Conservation (phyloP, 2,888 invertebrate species). For the Callinectes sapidus region DNA sequence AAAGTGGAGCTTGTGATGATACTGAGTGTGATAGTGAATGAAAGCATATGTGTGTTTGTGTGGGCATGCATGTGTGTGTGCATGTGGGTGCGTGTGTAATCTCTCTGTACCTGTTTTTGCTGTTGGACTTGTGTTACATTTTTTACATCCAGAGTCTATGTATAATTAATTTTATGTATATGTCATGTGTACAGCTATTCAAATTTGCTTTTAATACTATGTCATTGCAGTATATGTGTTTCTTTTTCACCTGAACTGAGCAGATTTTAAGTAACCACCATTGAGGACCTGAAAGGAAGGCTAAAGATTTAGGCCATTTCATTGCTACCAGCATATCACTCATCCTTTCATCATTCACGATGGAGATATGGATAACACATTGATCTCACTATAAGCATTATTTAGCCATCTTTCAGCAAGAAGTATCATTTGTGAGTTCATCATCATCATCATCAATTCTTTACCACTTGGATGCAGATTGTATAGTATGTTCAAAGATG, state of each 20-base stretch:
- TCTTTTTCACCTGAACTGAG: background rate
- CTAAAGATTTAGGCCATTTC: background rate
- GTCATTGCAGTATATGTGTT: constrained; percentile 59
- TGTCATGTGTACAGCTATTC: constrained; percentile 68
- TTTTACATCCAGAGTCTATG: constrained; percentile 69
- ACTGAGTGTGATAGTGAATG: background rate
- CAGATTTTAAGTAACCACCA: background rate
- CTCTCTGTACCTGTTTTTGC: constrained; percentile 67
- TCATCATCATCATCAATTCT: background rate
- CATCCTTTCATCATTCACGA: background rate
- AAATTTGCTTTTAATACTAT: constrained; percentile 69
- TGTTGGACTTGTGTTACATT: constrained; percentile 69
- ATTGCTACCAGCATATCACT: background rate
- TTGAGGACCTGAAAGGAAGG: background rate
- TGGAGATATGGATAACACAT: background rate
- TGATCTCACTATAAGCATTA: background rate
- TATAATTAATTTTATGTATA: constrained; percentile 65
- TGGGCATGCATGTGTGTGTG: background rate
- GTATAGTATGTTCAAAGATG: too few relatives aligned
- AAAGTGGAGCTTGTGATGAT: constrained; percentile 30
- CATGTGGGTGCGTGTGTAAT: constrained; percentile 26
- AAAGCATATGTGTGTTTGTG: background rate
- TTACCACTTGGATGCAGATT: too few relatives aligned
- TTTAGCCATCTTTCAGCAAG: background rate
- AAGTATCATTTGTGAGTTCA: background rate